phyloP scores from a whole-genome alignment of 2,888 invertebrate genomes.

The Lasioglossum leucozonium region DNA sequence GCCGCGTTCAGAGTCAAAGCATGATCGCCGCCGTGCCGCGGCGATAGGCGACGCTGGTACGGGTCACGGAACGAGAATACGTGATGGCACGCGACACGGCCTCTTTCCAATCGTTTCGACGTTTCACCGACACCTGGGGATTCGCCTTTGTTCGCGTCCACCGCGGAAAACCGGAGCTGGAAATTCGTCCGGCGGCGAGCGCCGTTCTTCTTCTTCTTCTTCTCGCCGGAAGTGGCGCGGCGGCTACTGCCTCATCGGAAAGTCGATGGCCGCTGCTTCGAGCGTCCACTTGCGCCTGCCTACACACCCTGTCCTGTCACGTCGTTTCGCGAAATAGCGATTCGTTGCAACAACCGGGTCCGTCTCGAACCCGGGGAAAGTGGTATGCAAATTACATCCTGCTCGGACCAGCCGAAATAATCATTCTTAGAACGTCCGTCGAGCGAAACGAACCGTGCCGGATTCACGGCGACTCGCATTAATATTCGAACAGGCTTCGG shows the following conservation, averaged over 20 bases:
- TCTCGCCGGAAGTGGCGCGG: neutral
- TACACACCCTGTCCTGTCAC: neutral
- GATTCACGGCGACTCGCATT: neutral
- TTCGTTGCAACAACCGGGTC: neutral
- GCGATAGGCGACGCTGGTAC: conserved; percentile 16
- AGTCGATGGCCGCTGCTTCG: neutral
- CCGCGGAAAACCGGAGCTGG: neutral
- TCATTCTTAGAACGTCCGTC: neutral
- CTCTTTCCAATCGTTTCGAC: conserved; percentile 61
- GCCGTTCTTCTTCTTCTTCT: neutral
- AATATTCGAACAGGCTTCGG: neutral
- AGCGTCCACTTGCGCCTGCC: neutral
- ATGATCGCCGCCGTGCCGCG: conserved; percentile 15
- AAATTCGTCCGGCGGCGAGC: neutral
- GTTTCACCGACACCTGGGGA: conserved; percentile 23
- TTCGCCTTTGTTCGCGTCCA: neutral
- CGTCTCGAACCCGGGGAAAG: conserved; percentile 34
- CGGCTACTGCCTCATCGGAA: neutral
- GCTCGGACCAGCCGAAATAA: conserved; percentile 26
- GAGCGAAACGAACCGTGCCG: neutral
- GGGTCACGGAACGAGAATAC: conserved; percentile 51
- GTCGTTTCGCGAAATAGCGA: neutral
- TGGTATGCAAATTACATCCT: conserved; percentile 48
- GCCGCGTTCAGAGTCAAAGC: conserved; percentile 33
- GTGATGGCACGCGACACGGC: conserved; percentile 66